Base-by-base conservation (phyloP, 1,140 invertebrate species). In the Zaprionus ornatus region DNA sequence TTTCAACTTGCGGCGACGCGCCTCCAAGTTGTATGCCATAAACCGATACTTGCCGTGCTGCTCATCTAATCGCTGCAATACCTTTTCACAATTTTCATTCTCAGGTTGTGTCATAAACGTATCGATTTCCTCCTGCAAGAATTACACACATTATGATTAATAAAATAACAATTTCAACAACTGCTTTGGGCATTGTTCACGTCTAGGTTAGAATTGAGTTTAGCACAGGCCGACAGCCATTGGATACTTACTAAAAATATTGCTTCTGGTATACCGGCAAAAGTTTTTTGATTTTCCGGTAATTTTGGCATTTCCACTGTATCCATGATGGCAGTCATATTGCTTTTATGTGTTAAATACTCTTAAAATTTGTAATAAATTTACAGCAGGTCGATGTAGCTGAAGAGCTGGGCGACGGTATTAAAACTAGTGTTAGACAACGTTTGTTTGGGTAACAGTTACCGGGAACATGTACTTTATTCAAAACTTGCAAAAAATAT, bases 41-140 rank as follows among this genome's bases (percentile, higher is more conserved):
- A 98, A 98, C 94, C 99, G 99, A 92, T 99, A 99, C 94, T 99
- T 99, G 69, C 95, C 96, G 93, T 98, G 97, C 92, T 97, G 96
- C 88, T 99, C 98, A 92, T 99, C 98, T 37, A 99, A 93, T 78
- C 94, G 95, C 84, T 96, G 96, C 45, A 99, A 93, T 13, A 98
- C 98, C 92, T 95, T 95, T 83, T 99, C 97, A 4, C 96, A 96
- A 64, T 95, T 95, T 40, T 95, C 95, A 87, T 97, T 97, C 91
- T 98, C 97, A 25, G 96, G 93, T 75, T 95, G 93, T 75, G 95
- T 95, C 97, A 99, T 98, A 92, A 97, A 99, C 55, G 96, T 95
- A 91, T 99, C 98, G 13, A 99, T 98, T 96, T 99, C 98, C 91
- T 99, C 98, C 98, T 99, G 63, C 15, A 74, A 77, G 37, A 5